These are phyloP conservation scores for Drosophila lini DNA, from an alignment of 1,140 invertebrate species.

Conservation along the genomic window DNA sequence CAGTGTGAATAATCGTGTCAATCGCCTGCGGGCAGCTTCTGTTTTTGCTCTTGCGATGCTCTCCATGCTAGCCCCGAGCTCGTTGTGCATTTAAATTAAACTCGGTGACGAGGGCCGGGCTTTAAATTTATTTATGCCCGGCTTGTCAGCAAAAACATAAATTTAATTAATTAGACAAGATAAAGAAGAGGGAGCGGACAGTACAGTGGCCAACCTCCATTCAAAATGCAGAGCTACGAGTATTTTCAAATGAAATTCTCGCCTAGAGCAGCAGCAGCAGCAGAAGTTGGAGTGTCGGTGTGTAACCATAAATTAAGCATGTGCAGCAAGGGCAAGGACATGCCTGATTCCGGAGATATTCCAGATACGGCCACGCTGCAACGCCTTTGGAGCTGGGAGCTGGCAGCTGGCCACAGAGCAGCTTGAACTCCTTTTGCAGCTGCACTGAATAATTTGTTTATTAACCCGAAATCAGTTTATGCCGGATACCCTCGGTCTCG, in stretches of 20 bases:
- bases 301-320: constrained; percentile 72
- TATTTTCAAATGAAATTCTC: constrained; percentile 66
- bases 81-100: constrained; percentile 60
- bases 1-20: constrained; percentile 42
- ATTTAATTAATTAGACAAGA: constrained; percentile 80
- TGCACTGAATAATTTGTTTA: constrained; percentile 79
- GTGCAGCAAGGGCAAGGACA: constrained; percentile 37
- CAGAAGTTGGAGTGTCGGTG: constrained; percentile 33
- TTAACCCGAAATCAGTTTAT: constrained; percentile 80
- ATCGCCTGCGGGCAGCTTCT: constrained; percentile 43
- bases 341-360: constrained; percentile 23
- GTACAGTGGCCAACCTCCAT: constrained; percentile 15
- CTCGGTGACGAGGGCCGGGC: constrained; percentile 48
- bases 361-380: constrained; percentile 32
- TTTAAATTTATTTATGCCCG: constrained; percentile 72
- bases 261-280: constrained; percentile 12
- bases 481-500: constrained; percentile 11
- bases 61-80: constrained; percentile 21
- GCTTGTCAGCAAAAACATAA: constrained; percentile 73
- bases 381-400: constrained; percentile 20
- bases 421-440: constrained; percentile 43
- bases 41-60: constrained; percentile 21
- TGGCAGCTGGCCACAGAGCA: constrained; percentile 23
- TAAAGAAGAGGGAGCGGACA: constrained; percentile 52
- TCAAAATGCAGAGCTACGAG: constrained; percentile 65